These are phyloP conservation scores for Agapetus fuscipes DNA, from an alignment of 2,888 invertebrate species.

Conservation along the genomic window DNA sequence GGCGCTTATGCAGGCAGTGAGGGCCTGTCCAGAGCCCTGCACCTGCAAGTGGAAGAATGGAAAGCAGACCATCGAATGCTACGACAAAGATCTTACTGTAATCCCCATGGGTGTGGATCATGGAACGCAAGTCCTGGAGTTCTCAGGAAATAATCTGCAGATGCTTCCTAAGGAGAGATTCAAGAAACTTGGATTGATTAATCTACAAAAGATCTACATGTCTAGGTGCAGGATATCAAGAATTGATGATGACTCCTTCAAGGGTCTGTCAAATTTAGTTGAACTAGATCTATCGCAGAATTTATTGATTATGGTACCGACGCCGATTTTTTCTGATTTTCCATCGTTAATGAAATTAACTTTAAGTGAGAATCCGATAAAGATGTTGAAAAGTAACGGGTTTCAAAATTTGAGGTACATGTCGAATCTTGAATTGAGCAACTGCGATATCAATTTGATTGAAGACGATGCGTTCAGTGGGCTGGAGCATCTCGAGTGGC, in stretches of 20 bases:
- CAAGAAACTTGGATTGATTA: constrained; percentile 65
- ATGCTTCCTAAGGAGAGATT: constrained; percentile 71
- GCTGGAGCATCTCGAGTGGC: constrained; percentile 72
- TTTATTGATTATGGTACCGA: constrained; percentile 65
- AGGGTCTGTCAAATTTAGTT: constrained; percentile 76
- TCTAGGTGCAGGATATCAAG: constrained; percentile 67
- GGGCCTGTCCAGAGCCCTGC: constrained; percentile 68
- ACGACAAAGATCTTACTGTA: constrained; percentile 62
- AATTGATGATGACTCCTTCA: constrained; percentile 72
- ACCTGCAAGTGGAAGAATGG: constrained; percentile 90
- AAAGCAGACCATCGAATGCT: constrained; percentile 84
- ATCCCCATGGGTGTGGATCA: constrained; percentile 73
- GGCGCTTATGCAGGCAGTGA: constrained; percentile 24
- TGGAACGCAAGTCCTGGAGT: constrained; percentile 80
- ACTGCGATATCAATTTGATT: constrained; percentile 67
- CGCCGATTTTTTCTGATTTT: constrained; percentile 67
- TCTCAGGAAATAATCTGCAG: constrained; percentile 74
- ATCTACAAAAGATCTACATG: constrained; percentile 79
- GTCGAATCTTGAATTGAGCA: constrained; percentile 70
- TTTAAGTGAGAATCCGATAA: constrained; percentile 74
- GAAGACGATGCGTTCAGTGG: constrained; percentile 75
- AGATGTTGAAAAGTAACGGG: constrained; percentile 56
- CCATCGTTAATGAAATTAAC: constrained; percentile 75
- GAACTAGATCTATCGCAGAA: constrained; percentile 83
- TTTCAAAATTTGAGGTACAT: constrained; percentile 68